Conservation (phyloP, 2,888 invertebrate species). For the Anoncus sp. region DNA sequence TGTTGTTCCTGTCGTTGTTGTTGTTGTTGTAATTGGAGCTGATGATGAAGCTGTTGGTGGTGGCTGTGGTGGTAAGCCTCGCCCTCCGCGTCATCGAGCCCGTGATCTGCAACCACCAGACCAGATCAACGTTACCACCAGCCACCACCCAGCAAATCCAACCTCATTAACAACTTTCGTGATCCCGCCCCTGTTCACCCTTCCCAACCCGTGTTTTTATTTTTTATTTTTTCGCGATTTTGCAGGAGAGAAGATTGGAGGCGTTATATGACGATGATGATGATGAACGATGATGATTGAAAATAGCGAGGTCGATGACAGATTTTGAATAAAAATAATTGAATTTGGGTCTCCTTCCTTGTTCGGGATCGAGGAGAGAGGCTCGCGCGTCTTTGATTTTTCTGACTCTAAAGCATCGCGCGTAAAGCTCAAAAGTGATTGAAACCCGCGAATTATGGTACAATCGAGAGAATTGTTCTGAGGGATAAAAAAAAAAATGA, state of each 20-base stretch:
- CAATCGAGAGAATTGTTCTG: no score
- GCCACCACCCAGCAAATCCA: constrained; percentile 79
- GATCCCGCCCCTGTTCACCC: no score
- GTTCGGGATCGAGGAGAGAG: no score
- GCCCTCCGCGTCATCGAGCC: constrained; percentile 80
- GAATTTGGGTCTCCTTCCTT: no score
- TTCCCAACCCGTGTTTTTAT: constrained; percentile 16
- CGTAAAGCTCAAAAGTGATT: no score
- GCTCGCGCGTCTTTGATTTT: no score
- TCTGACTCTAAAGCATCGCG: no score
- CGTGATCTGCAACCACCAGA: constrained; percentile 83
- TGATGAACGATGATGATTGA: constrained; percentile 6
- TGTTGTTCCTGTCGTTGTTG: constrained; percentile 56
- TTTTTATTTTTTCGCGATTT: constrained; percentile 42
- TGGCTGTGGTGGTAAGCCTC: constrained; percentile 82
- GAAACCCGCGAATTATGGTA: no score
- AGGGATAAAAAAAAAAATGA: no score
- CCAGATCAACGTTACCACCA: constrained; percentile 83
- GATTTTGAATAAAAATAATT: no score
- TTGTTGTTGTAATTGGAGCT: constrained; percentile 75
- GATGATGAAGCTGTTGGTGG: constrained; percentile 79
- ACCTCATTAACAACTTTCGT: constrained; percentile 62
- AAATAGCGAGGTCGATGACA: constrained; percentile 7
- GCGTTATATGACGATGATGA: constrained; percentile 16
- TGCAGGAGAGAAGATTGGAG: background rate